Percentiles rank a stretch among this genome's conserved stretches.
Evolutionary conservation across 2,797 vertebrate species (phyloP).

Genomic region (Pseudochaenichthys georgianus): DNA sequence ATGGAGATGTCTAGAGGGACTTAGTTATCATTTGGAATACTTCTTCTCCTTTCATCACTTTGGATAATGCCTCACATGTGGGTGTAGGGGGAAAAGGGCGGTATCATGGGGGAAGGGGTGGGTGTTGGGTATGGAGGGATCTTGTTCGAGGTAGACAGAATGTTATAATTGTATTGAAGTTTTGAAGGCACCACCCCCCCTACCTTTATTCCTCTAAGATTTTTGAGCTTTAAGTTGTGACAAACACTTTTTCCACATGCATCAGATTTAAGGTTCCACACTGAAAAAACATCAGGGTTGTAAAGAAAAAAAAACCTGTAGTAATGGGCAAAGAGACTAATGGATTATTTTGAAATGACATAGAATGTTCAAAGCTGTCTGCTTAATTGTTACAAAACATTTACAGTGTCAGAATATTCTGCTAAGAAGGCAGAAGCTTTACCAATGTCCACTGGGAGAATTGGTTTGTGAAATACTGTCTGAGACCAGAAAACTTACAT

Average conservation of each 20-base stretch:
- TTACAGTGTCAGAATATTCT: conserved; percentile 17
- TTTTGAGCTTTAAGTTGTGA: conserved; percentile 36
- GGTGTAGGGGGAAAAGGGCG: conserved; percentile 43
- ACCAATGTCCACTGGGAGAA: background rate
- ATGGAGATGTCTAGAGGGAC: conserved; percentile 70
- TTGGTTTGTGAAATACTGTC: conserved; percentile 2
- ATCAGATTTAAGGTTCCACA: conserved; percentile 28
- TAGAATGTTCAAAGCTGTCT: conserved; percentile 35
- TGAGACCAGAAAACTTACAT: background rate
- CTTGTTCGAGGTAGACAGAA: conserved; percentile 30
- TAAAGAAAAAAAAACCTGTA: conserved; percentile 21
- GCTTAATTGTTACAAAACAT: conserved; percentile 30
- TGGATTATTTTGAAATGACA: conserved; percentile 43
- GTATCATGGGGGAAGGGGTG: conserved; percentile 30
- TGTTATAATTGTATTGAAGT: conserved; percentile 49
- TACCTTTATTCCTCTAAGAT: conserved; percentile 25
- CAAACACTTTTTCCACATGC: conserved; percentile 10
- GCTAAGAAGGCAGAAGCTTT: background rate
- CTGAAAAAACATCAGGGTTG: background rate
- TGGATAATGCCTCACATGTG: conserved; percentile 62
- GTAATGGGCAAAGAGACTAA: conserved; percentile 25
- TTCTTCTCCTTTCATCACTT: conserved; percentile 74
- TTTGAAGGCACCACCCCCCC: conserved; percentile 33
- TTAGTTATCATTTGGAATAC: conserved; percentile 76
- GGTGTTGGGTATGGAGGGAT: conserved; percentile 20